Conservation (phyloP, 1,140 invertebrate genomes). For the Zaprionus camerounensis region DNA sequence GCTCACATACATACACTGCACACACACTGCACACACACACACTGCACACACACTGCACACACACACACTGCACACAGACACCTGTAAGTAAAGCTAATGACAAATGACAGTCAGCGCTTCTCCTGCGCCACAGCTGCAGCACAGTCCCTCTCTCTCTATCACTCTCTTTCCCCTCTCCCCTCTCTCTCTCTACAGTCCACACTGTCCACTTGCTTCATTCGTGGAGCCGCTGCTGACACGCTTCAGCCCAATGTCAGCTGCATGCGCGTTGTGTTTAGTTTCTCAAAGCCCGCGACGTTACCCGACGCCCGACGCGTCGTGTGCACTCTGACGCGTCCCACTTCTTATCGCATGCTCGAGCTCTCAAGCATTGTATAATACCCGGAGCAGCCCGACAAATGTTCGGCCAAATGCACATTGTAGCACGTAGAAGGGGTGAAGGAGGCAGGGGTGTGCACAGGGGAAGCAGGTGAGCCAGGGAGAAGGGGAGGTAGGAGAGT, state of each 20-base stretch:
- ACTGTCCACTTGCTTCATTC: not conserved
- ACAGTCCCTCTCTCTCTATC: not conserved
- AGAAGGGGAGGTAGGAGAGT: not conserved
- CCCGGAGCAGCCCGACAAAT: not conserved
- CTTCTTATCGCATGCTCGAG: constrained; percentile 52
- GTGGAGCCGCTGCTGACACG: constrained; percentile 48
- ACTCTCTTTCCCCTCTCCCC: too few relatives aligned
- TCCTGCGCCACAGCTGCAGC: constrained; percentile 26
- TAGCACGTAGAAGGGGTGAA: not conserved
- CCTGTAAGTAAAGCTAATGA: constrained; percentile 58
- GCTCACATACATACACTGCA: not conserved
- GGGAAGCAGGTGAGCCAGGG: not conserved
- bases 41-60: too few relatives aligned
- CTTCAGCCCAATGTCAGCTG: constrained; percentile 73
- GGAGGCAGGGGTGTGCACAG: not conserved
- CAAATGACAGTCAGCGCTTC: constrained; percentile 70
- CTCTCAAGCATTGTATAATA: constrained; percentile 5
- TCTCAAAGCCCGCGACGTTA: constrained; percentile 17
- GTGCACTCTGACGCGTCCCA: constrained; percentile 60
- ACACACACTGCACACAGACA: not conserved
- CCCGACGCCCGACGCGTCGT: constrained; percentile 46
- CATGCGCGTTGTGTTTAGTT: constrained; percentile 32
- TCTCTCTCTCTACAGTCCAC: not conserved
- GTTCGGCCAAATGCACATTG: constrained; percentile 7
- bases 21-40: constrained; percentile 16